Percentiles rank a stretch among this genome's conserved stretches.
Conservation (phyloP, 2,113 vertebrate species). For the Peromyscus polionotus region DNA sequence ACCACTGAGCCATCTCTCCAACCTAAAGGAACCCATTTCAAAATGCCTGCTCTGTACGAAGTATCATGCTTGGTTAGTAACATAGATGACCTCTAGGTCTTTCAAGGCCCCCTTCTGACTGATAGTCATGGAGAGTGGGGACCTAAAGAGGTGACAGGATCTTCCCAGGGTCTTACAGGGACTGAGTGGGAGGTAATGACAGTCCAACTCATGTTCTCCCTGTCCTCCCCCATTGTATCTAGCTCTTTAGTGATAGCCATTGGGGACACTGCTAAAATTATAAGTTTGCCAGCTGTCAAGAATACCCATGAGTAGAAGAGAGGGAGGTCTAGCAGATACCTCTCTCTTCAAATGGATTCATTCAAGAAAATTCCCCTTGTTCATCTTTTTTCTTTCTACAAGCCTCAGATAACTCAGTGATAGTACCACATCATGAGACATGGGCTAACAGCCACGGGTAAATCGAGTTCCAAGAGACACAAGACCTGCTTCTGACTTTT, state of each 20-base stretch:
- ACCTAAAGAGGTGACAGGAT: not conserved
- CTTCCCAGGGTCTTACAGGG: rapidly evolving
- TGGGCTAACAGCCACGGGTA: not conserved
- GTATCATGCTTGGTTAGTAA: rapidly evolving
- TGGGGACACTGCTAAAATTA: not conserved
- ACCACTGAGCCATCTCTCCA: not conserved
- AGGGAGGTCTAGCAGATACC: not conserved
- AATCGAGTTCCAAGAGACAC: not conserved
- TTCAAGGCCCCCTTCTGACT: not conserved
- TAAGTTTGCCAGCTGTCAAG: not conserved
- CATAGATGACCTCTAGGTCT: not conserved
- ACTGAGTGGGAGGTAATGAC: not conserved
- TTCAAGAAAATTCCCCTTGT: too few relatives aligned
- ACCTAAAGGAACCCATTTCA: not conserved
- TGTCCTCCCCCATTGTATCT: rapidly evolving
- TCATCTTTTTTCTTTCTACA: not conserved
- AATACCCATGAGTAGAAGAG: rapidly evolving
- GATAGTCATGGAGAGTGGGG: not conserved
- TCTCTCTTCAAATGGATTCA: not conserved
- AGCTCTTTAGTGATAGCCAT: not conserved
- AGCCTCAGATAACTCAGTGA: not conserved
- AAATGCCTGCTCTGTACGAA: not conserved
- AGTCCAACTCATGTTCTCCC: not conserved
- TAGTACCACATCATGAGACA: too few relatives aligned
- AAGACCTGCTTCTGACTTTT: not conserved